These are phyloP conservation scores for Netelia melanura DNA, from an alignment of 2,888 invertebrate species.

Conservation along the genomic window DNA sequence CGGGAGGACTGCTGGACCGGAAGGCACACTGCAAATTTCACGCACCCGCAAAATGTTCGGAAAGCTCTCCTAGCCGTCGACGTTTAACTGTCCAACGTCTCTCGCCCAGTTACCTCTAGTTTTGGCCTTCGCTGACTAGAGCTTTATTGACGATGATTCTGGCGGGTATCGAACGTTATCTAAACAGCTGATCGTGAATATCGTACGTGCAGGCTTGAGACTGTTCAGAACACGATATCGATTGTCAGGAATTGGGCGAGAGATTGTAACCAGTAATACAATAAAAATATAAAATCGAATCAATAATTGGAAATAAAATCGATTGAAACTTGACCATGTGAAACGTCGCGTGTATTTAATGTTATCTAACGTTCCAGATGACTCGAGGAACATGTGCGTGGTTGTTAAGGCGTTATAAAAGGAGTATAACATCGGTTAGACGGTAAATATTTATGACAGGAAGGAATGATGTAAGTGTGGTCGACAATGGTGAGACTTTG, in stretches of 20 bases:
- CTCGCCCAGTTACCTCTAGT: neutral
- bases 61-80: constrained; percentile 23
- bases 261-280: too few species aligned
- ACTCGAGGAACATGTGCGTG: neutral
- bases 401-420: neutral
- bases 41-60: constrained; percentile 51
- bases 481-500: neutral
- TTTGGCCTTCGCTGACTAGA: constrained; percentile 2
- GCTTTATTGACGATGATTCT: constrained; percentile 27
- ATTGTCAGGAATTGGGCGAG: too few species aligned
- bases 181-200: neutral
- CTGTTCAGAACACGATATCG: neutral
- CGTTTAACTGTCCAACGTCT: constrained; percentile 27
- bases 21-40: constrained; percentile 65
- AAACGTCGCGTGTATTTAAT: too few species aligned
- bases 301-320: too few species aligned
- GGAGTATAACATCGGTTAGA: neutral
- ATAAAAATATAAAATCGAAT: too few species aligned
- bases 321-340: too few species aligned
- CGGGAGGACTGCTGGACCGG: constrained; percentile 40
- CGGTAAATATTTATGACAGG: constrained; percentile 39
- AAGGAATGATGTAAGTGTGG: neutral
- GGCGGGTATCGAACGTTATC: neutral
- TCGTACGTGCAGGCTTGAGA: neutral
- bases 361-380: too few species aligned